Base-by-base conservation (phyloP, 2,113 vertebrate genomes). In the Tragelaphus imberbis region DNA sequence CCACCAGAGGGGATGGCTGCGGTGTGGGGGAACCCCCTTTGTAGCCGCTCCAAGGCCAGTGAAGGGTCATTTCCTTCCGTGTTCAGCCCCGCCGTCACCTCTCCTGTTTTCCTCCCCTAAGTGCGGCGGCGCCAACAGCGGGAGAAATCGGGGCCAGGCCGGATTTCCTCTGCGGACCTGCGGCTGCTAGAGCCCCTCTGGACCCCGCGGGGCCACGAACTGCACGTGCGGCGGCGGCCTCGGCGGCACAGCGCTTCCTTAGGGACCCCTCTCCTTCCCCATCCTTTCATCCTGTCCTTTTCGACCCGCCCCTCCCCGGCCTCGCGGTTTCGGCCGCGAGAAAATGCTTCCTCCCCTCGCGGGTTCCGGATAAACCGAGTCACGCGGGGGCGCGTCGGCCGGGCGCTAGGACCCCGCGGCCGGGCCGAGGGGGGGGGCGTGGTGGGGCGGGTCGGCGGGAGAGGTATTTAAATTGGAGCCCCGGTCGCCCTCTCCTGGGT, bases 331-430 rank as follows among this genome's bases (percentile, higher is more conserved):
- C 85, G 5, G 75, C 17, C 9, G 11, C 6, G 11, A 44, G 84
- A 56, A 55, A 93, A 88, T 55, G 92, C 88, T 71, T 47, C 36
- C 0, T 21, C 21, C 51, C 23, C 84, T 36, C 77, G 47, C 21
- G 14, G 27, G 65, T 30, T 96, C 94, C 12, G 21, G 82, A 87
- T 51, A 89, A 91, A 75, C 59, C 44, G 84, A 75, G 91, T 49
- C 84, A 80, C 56, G n/a, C 53, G 51, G 36, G 96, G 90, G 61
- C 84, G 51, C 58, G 19, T 33, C 36, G 27, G 84, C 80, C 30
- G 56, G 97, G 94, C 98, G 90, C 97, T 98, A 97, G 98, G 98
- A 99, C 98, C 98, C 97, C 96, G 98, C 96, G 47, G 96, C 63
- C 6, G 95, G 96, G 82, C 89, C 1, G 0, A 51, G 77, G 90